Evolutionary conservation across 2,113 vertebrate genomes (phyloP), one percentile per base, ranked within the genome.

Genomic region (Callospermophilus lateralis): DNA sequence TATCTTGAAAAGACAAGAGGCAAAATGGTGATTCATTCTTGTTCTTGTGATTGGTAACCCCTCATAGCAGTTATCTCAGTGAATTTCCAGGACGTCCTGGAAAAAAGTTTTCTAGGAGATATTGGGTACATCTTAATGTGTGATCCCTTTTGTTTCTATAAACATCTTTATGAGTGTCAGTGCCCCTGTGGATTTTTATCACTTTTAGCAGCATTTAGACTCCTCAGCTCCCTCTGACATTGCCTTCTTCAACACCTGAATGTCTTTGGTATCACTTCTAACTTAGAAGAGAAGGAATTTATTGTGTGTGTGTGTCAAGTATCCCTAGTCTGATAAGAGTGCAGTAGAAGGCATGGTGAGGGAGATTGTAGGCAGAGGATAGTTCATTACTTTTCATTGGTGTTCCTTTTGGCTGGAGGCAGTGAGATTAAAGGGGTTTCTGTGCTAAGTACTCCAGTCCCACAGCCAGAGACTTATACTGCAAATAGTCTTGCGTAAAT

Each of bases 331-430:
- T 45, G 51, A 51, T 6, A 13, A 65, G 48, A 22, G 6, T 0
- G 6, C 76, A 10, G n/a, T 22, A 15, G 11, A 37, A 5, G 53
- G 39, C 3, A 3, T 45, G 2, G 1, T 0, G 24, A 28, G 53
- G 19, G 11, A 72, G 55, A 26, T 1, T 2, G 45, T 6, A 19
- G 85, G 84, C 45, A 20, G 53, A 34, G 72, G 11, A n/a, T 1
- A 12, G n/a, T n/a, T 24, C 72, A 7, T 13, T 6, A 5, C 10
- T 6, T 11, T 77, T 67, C 34, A n/a, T 6, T 55, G 42, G 45
- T 28, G 0, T 30, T 70, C 19, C 22, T 37, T 6, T 42, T 19
- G 51, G 55, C 6, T 15, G 3, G 28, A 37, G 17, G 22, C 77
- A 37, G 15, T 5, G 12, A 76, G 48, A 17, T 39, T 12, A 68